These are phyloP conservation scores for Nyctereutes procyonoides DNA, from an alignment of 2,113 vertebrate genomes.

Conservation along the genomic window DNA sequence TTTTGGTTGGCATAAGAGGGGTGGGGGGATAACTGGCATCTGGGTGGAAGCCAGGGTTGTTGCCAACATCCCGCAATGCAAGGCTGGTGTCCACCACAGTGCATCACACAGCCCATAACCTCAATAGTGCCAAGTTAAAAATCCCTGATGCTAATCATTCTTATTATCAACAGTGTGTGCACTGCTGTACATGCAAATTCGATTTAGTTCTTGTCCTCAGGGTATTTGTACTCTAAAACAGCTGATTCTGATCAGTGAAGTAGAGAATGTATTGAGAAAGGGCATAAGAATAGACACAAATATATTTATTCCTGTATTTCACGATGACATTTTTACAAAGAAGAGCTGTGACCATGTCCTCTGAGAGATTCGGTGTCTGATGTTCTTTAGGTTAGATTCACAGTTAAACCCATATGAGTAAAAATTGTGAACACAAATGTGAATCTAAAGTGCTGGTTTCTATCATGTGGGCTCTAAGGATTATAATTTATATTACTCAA, in stretches of 20 bases:
- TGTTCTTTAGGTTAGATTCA: background rate
- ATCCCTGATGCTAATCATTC: background rate
- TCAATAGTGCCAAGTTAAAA: fast-evolving
- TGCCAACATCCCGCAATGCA: fast-evolving
- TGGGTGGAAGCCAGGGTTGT: background rate
- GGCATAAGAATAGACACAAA: background rate
- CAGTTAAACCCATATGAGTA: background rate
- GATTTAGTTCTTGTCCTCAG: background rate
- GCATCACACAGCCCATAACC: background rate
- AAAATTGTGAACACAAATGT: background rate
- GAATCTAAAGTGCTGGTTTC: background rate
- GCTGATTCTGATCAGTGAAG: fast-evolving
- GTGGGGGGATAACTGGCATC: fast-evolving
- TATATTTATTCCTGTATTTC: background rate
- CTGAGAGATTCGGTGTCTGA: background rate
- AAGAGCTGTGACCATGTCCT: background rate
- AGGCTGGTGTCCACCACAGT: too few species aligned
- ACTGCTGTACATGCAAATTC: fast-evolving
- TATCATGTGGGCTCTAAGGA: background rate
- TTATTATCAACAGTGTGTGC: fast-evolving
- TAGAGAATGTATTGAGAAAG: background rate
- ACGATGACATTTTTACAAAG: background rate
- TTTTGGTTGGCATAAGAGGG: background rate
- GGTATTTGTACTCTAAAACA: background rate
- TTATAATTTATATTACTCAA: background rate